Evolutionary conservation across 1,140 invertebrate species (phyloP).

Genomic region (Homalodisca vitripennis): DNA sequence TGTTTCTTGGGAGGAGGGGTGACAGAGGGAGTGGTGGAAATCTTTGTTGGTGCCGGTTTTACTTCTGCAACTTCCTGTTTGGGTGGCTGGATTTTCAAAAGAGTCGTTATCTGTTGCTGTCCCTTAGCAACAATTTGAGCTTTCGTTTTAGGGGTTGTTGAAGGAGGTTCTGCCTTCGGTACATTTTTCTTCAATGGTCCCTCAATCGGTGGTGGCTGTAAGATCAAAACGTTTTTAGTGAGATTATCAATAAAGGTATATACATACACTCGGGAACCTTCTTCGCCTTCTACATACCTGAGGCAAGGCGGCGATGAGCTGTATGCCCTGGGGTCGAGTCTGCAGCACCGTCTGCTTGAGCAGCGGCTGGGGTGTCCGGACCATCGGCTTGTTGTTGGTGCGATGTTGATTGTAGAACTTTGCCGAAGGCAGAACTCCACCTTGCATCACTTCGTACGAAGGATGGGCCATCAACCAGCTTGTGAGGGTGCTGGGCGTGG

Average conservation of each 20-base stretch:
- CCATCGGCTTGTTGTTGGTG: too few relatives aligned
- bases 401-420: slow-evolving; percentile 29
- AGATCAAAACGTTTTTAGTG: too few relatives aligned
- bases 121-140: slow-evolving; percentile 8
- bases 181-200: slow-evolving; percentile 18
- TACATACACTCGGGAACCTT: too few relatives aligned
- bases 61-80: slow-evolving; percentile 3
- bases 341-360: slow-evolving; percentile 22
- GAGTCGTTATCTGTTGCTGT: slow-evolving; percentile 17
- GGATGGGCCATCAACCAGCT: slow-evolving; percentile 85
- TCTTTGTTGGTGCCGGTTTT: slow-evolving; percentile 13
- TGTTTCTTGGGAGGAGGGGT: slow-evolving; percentile 10
- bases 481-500: slow-evolving; percentile 71
- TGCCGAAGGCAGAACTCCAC: slow-evolving; percentile 31
- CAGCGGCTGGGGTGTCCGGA: neutral
- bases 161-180: neutral
- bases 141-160: neutral
- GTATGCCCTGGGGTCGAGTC: slow-evolving; percentile 6
- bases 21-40: neutral
- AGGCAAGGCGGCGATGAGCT: slow-evolving; percentile 24
- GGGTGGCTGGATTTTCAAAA: slow-evolving; percentile 8
- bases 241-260: too few relatives aligned
- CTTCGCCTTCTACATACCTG: neutral
- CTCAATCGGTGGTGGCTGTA: slow-evolving; percentile 2
- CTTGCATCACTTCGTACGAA: slow-evolving; percentile 61